These are phyloP conservation scores for Centruroides vittatus DNA, from an alignment of 1,140 invertebrate genomes.

Conservation along the genomic window DNA sequence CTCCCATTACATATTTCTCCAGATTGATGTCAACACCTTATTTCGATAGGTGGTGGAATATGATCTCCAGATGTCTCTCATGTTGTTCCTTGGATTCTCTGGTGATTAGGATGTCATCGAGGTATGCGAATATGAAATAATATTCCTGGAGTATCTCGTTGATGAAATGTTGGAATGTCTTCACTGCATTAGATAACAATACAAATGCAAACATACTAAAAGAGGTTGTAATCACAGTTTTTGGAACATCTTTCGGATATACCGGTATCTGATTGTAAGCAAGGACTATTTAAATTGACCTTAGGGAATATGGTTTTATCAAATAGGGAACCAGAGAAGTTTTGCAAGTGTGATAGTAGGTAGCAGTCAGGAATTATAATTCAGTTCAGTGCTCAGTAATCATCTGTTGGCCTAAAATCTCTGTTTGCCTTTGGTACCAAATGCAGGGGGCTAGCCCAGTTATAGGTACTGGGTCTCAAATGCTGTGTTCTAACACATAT, in stretches of 20 bases:
- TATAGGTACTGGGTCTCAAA: slow-evolving; percentile 16
- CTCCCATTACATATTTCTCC: slow-evolving; percentile 10
- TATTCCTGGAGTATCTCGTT: neutral
- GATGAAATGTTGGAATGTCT: slow-evolving; percentile 5
- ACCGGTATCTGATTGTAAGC: slow-evolving; percentile 11
- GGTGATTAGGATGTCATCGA: slow-evolving; percentile 29
- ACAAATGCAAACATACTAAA: neutral
- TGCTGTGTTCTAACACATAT: neutral
- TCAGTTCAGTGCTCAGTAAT: slow-evolving; percentile 11
- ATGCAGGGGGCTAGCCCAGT: slow-evolving; percentile 18
- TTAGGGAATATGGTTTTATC: neutral
- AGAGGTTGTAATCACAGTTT: slow-evolving; percentile 3
- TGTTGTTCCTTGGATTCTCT: slow-evolving; percentile 25
- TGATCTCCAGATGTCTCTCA: slow-evolving; percentile 22
- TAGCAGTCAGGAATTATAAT: slow-evolving; percentile 12
- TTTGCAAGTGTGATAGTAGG: slow-evolving; percentile 9
- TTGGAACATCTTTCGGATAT: slow-evolving; percentile 2
- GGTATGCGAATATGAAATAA: slow-evolving; percentile 1
- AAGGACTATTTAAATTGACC: neutral
- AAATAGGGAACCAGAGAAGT: neutral
- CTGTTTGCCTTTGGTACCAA: slow-evolving; percentile 16
- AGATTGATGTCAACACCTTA: slow-evolving; percentile 24
- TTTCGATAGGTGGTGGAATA: slow-evolving; percentile 25
- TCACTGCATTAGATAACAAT: neutral
- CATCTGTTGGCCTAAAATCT: slow-evolving; percentile 8